Percentiles rank a stretch among this genome's conserved stretches.
phyloP scores from a whole-genome alignment of 2,797 vertebrate genomes.

The Gallinago stenura region DNA sequence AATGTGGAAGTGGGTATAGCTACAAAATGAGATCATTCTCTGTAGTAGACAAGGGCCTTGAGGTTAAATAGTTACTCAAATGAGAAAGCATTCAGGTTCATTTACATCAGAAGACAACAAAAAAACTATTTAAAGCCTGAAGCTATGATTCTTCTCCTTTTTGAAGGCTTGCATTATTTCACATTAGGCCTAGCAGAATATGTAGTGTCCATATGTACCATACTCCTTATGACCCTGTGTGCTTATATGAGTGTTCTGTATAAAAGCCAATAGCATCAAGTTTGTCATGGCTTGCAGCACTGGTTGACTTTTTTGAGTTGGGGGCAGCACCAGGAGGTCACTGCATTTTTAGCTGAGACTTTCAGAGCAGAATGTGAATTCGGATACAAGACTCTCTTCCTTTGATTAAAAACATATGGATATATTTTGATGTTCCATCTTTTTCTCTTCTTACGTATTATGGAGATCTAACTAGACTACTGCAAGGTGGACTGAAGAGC shows the following conservation, averaged over 20 bases:
- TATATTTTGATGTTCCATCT: neutral
- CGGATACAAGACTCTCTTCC: neutral
- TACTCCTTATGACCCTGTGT: neutral
- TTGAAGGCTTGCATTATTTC: conserved; percentile 1
- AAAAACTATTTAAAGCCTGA: neutral
- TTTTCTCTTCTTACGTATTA: neutral
- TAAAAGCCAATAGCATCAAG: neutral
- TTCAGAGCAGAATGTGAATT: neutral
- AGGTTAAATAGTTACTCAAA: conserved; percentile 22
- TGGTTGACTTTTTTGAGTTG: neutral
- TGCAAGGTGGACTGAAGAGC: neutral
- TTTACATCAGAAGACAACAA: neutral
- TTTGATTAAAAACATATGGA: neutral
- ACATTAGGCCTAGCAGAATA: neutral
- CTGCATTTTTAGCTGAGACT: neutral
- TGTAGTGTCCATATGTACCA: neutral
- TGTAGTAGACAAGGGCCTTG: neutral
- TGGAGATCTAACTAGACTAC: neutral
- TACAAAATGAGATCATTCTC: neutral
- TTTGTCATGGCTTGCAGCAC: neutral
- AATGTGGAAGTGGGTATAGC: neutral
- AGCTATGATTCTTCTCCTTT: neutral
- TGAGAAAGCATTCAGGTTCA: neutral
- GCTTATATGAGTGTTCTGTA: neutral
- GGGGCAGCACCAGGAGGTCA: neutral